Conservation (phyloP, 2,797 vertebrate genomes). For the Acestrorhynchus altus region DNA sequence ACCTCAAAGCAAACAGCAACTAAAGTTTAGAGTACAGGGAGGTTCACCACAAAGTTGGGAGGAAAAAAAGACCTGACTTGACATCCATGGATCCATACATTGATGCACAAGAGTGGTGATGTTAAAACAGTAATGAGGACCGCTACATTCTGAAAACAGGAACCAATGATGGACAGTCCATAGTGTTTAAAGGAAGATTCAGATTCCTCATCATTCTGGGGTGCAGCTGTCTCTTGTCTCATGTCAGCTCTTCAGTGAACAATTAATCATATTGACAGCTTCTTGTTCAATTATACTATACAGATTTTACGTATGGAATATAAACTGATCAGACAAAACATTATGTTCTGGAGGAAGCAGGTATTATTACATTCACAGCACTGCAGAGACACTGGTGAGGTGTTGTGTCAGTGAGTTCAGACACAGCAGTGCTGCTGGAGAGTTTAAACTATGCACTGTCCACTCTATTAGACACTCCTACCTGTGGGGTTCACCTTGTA, state of each 20-base stretch:
- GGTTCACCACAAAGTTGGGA: neutral
- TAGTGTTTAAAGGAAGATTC: neutral
- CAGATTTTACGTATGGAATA: neutral
- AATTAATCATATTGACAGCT: neutral
- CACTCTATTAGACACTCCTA: no score
- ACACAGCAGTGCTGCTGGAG: no score
- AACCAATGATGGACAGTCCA: neutral
- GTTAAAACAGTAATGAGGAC: neutral
- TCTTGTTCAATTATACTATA: neutral
- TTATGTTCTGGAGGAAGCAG: no score
- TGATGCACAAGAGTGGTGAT: neutral
- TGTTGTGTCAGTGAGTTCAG: no score
- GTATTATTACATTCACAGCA: no score
- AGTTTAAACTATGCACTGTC: no score
- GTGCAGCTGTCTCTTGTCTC: neutral
- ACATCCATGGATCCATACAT: neutral
- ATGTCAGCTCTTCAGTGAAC: neutral
- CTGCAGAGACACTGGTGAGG: no score
- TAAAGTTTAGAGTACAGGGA: neutral
- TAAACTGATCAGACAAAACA: no score
- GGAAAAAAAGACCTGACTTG: neutral
- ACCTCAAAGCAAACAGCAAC: constrained; percentile 17
- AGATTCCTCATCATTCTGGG: neutral
- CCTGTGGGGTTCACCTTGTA: no score
- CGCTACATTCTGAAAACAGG: neutral